Conservation (phyloP, 92 coral and sea anemone species). For the Palythoa grandis region DNA sequence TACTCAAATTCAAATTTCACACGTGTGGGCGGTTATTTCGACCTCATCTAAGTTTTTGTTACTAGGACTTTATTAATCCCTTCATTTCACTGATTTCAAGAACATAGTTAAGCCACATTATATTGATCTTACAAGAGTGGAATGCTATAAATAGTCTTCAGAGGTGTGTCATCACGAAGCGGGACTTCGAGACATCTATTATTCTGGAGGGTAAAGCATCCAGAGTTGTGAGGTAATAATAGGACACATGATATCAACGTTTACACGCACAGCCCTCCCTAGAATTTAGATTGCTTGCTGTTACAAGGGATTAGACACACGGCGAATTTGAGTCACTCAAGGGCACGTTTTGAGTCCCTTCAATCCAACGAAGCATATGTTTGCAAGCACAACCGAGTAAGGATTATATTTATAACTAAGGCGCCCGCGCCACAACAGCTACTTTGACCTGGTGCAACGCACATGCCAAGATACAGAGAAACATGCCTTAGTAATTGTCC, state of each 20-base stretch:
- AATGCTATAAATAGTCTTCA: constrained; percentile 19
- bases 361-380: not conserved
- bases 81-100: not conserved
- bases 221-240: not conserved
- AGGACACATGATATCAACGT: constrained; percentile 19
- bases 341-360: not conserved
- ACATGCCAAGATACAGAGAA: constrained; percentile 17
- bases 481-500: constrained; percentile 41
- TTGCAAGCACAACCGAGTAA: constrained; percentile 25
- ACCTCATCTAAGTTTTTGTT: not conserved
- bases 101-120: constrained; percentile 4
- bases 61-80: not conserved
- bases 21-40: constrained; percentile 12
- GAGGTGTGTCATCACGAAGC: constrained; percentile 27
- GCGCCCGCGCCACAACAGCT: constrained; percentile 5
- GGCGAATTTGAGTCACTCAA: not conserved
- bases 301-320: constrained; percentile 17
- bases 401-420: constrained; percentile 4
- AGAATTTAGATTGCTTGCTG: constrained; percentile 21
- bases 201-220: constrained; percentile 7
- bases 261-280: not conserved
- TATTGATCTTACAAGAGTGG: not conserved
- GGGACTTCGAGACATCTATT: constrained; percentile 10
- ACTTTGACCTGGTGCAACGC: constrained; percentile 32
- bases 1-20: not conserved